phyloP scores from a whole-genome alignment of 2,113 vertebrate species.

The Pycnonotus jocosus region DNA sequence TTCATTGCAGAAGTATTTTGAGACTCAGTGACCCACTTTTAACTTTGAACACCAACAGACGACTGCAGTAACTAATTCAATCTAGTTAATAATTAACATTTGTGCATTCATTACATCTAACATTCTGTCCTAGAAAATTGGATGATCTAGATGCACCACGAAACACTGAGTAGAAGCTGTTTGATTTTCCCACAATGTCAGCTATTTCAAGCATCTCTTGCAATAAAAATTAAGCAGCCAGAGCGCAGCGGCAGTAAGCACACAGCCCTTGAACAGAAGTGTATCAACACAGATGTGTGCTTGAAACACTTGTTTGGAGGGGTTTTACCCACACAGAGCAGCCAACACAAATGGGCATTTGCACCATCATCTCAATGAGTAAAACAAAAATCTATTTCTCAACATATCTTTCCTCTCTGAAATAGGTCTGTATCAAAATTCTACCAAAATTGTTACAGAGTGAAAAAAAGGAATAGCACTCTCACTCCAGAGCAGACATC shows the following conservation, averaged over 20 bases:
- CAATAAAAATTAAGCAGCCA: neutral
- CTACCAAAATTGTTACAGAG: neutral
- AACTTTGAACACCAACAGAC: neutral
- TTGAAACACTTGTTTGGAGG: neutral
- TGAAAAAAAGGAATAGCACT: neutral
- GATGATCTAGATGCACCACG: neutral
- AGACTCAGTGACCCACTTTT: conserved; percentile 24
- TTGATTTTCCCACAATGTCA: neutral
- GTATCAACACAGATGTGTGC: neutral
- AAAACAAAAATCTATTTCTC: neutral
- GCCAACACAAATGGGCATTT: neutral
- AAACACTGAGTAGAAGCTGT: neutral
- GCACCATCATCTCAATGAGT: neutral
- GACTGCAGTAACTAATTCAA: conserved; percentile 24
- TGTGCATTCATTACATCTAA: neutral
- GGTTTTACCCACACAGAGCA: neutral
- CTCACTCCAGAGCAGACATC: neutral
- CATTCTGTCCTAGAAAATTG: neutral
- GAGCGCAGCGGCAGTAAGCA: neutral
- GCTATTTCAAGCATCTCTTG: neutral
- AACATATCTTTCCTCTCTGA: neutral
- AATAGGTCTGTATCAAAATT: neutral
- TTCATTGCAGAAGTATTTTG: neutral
- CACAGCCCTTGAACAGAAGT: neutral
- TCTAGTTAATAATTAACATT: conserved; percentile 46